A percentile compares a stretch with the other conserved stretches of the same genome.
Conservation (phyloP, 2,113 vertebrate species). For the Rhagologus leucostigma region DNA sequence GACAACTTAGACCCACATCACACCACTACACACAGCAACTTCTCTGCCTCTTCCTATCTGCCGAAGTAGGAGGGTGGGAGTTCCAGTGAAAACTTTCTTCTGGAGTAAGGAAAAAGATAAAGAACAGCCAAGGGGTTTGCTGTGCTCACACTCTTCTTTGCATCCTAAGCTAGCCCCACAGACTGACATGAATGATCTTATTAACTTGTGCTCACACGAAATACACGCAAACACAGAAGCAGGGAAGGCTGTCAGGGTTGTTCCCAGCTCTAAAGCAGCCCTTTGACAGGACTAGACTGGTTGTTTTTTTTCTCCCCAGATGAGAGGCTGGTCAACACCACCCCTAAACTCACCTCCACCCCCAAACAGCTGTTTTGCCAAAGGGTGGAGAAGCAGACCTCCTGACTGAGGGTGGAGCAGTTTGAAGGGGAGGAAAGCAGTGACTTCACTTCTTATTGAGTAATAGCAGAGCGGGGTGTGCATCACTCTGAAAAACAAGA, state of each 20-base stretch:
- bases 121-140: neutral
- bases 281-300: neutral
- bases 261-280: neutral
- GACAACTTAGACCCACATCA: neutral
- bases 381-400: constrained; percentile 46
- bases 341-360: constrained; percentile 7
- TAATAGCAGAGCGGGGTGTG: neutral
- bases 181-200: neutral
- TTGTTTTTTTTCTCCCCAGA: neutral
- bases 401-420: constrained; percentile 49
- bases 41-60: neutral
- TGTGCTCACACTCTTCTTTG: neutral
- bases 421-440: constrained; percentile 17
- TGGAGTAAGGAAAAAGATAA: neutral
- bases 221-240: neutral
- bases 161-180: neutral
- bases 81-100: neutral
- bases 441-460: constrained; percentile 58
- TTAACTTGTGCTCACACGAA: neutral
- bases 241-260: neutral
- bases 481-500: constrained; percentile 14
- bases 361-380: constrained; percentile 56
- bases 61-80: neutral
- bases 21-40: neutral
- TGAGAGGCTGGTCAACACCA: neutral